Percentiles rank a stretch among this genome's conserved stretches.
phyloP scores from a whole-genome alignment of 2,888 invertebrate genomes.

The Byasa hedistus region DNA sequence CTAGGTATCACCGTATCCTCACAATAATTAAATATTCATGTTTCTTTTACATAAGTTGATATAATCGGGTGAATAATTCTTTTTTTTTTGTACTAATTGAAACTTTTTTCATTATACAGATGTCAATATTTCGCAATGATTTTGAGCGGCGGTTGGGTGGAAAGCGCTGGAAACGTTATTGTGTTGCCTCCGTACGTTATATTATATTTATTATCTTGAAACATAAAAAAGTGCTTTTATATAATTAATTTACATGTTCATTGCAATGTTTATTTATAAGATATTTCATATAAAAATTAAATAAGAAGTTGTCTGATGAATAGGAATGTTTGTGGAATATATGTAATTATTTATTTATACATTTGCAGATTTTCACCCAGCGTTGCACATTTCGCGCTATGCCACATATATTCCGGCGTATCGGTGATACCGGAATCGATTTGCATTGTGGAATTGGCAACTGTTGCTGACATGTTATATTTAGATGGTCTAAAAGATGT shows the following conservation, averaged over 20 bases:
- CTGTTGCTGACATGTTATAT: slow-evolving; percentile 93
- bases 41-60: too few relatives aligned
- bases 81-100: too few relatives aligned
- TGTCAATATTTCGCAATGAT: slow-evolving; percentile 97
- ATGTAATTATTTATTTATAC: not conserved
- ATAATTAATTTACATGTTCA: too few relatives aligned
- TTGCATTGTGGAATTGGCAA: slow-evolving; percentile 91
- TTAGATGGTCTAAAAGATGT: slow-evolving; percentile 95
- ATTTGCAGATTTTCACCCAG: slow-evolving; percentile 86
- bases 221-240: not conserved
- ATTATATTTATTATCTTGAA: not conserved
- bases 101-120: slow-evolving; percentile 56
- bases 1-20: slow-evolving; percentile 64
- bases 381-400: slow-evolving; percentile 93
- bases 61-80: too few relatives aligned
- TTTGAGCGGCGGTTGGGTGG: slow-evolving; percentile 91
- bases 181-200: slow-evolving; percentile 87
- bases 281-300: too few relatives aligned
- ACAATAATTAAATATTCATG: too few relatives aligned
- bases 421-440: slow-evolving; percentile 93
- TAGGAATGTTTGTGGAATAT: too few relatives aligned
- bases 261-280: too few relatives aligned
- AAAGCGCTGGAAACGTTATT: slow-evolving; percentile 88
- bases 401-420: slow-evolving; percentile 96
- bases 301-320: too few relatives aligned